These are phyloP conservation scores for Copidosoma floridanum DNA, from an alignment of 1,140 invertebrate species.

Conservation along the genomic window DNA sequence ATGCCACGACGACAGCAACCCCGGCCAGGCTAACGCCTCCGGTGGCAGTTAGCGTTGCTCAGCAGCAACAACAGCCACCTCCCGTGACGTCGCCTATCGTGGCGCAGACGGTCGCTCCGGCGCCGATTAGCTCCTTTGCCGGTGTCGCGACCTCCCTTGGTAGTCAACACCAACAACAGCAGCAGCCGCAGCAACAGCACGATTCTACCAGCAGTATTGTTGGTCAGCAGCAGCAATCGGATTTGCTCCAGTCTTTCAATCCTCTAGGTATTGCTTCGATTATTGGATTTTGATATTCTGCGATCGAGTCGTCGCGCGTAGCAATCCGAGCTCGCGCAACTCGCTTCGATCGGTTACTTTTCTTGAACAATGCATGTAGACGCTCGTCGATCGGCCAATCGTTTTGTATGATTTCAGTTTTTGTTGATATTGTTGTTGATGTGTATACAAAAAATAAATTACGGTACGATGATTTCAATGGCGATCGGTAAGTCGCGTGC, in stretches of 20 bases:
- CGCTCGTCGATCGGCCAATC: too few relatives aligned
- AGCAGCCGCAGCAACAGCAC: slow-evolving; percentile 30
- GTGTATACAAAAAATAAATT: too few relatives aligned
- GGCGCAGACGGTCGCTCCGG: slow-evolving; percentile 35
- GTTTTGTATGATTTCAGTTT: too few relatives aligned
- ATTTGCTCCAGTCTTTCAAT: slow-evolving; percentile 51
- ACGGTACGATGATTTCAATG: too few relatives aligned
- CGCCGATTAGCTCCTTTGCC: slow-evolving; percentile 46
- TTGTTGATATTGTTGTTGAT: too few relatives aligned
- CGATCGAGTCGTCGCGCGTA: too few relatives aligned
- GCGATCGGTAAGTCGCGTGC: neutral
- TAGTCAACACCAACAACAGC: slow-evolving; percentile 33
- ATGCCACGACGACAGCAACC: slow-evolving; percentile 30
- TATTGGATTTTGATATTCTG: too few relatives aligned
- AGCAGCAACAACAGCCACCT: slow-evolving; percentile 38
- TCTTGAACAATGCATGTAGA: too few relatives aligned
- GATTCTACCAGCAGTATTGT: slow-evolving; percentile 31
- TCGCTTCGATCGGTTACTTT: too few relatives aligned
- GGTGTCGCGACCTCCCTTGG: slow-evolving; percentile 38
- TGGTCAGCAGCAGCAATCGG: slow-evolving; percentile 40
- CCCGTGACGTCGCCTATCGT: slow-evolving; percentile 29
- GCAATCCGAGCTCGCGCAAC: too few relatives aligned
- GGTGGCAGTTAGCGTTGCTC: slow-evolving; percentile 31
- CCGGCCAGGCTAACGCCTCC: slow-evolving; percentile 50
- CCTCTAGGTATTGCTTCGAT: slow-evolving; percentile 44